Evolutionary conservation across 2,797 vertebrate species (phyloP), one percentile per base, ranked within the genome.

Genomic region (Ispidina picta): DNA sequence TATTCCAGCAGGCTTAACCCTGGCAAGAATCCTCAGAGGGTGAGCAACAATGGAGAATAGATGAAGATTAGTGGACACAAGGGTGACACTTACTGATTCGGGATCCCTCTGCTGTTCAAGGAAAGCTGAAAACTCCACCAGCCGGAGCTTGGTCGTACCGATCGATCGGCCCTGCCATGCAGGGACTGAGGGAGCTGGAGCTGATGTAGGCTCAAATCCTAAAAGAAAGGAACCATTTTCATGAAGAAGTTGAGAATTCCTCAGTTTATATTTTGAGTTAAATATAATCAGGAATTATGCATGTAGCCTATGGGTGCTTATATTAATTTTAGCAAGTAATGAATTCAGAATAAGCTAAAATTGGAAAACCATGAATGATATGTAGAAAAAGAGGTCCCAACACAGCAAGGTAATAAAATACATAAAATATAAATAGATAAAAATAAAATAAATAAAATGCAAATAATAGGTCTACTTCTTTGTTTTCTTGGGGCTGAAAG

Each of bases 161-260:
- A 99, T 99, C 18, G 99, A 99, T 79, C 99, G 98, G 48, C 99
- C 99, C 96, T 99, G 99, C 99, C 99, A 99, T 1, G 99, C 99
- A 44, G 99, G 99, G 83, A 98, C 98, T 0, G 99, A 98, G 81
- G 99, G 98, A 54, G 98, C 98, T 81, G 98, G 98, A 96, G 98
- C 98, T 62, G 98, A 97, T 5, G 98, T 94, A 83, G 99, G 97
- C 90, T 99, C 99, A 80, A 99, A 99, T 92, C 98, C 99, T 99
- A 96, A 65, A 92, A 95, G 5, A 89, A 81, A 95, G 83, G 8
- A 12, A n/a, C 28, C 41, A 37, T 55, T 81, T 83, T 91, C 60
- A 87, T 64, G 16, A 48, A 69, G 21, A 62, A 63, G 68, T 48
- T 69, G 58, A 20, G 39, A 23, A 28, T 79, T 49, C 55, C 39